Conservation (phyloP, 1,140 invertebrate species). For the Helicoverpa zea region DNA sequence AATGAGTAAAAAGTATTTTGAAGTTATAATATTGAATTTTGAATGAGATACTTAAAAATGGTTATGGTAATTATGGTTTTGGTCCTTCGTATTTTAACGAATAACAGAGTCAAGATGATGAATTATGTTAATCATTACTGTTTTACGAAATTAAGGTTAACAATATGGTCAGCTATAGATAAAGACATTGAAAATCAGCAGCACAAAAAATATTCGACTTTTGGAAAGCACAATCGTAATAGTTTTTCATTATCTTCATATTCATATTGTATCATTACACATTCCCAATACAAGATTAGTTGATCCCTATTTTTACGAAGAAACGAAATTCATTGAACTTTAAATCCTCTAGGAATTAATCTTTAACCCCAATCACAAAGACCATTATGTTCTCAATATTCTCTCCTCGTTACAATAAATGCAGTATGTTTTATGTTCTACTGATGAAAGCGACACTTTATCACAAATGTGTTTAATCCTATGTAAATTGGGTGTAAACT, state of each 20-base stretch:
- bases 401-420: slow-evolving; percentile 16
- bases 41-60: slow-evolving; percentile 10
- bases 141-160: no score
- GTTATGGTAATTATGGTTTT: slow-evolving; percentile 5
- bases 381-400: slow-evolving; percentile 7
- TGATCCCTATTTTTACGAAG: not conserved
- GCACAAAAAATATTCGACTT: no score
- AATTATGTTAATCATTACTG: no score
- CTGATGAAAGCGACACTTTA: slow-evolving; percentile 28
- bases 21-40: slow-evolving; percentile 50
- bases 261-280: not conserved
- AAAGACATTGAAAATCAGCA: no score
- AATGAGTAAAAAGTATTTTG: slow-evolving; percentile 61
- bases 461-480: slow-evolving; percentile 39
- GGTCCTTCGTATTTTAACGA: not conserved
- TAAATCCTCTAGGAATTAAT: slow-evolving; percentile 12
- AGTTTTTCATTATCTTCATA: no score
- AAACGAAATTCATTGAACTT: slow-evolving; percentile 30
- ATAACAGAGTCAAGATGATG: no score
- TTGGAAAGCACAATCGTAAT: no score
- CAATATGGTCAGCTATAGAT: no score
- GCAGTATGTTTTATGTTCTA: slow-evolving; percentile 2
- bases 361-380: slow-evolving; percentile 16
- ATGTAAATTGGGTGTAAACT: slow-evolving; percentile 54
- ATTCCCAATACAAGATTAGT: not conserved